Base-by-base conservation (phyloP, 2,888 invertebrate species). In the Lithophane semibrunnea region DNA sequence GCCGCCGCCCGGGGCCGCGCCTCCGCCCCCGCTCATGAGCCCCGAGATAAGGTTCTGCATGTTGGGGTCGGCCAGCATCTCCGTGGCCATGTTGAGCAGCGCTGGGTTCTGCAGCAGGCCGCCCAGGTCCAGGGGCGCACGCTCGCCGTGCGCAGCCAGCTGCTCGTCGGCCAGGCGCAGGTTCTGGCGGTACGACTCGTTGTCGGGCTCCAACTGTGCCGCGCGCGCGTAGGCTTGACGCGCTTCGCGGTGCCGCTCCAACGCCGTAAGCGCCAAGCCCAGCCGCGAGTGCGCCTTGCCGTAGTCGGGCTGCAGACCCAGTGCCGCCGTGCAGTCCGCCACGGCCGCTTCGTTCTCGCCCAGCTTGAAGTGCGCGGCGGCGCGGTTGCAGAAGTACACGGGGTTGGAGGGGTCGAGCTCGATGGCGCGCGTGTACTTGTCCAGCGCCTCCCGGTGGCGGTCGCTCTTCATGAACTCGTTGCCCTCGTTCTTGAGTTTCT, bases 311-410 rank as follows among this genome's bases (percentile, higher is more conserved):
- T 99, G 99, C 87, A 99, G 97, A 54, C 97, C 97, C 74, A 99
- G 97, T 9, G 99, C 99, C 65, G 98, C 98, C 89, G 98, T 98
- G 93, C 99, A 99, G 95, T 99, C 99, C 73, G 98, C 97, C 73
- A 99, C 98, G 18, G 99, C 99, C 80, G 97, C 97, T 76, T 98
- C 97, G 91, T 99, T 98, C 90, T 98, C 98, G 69, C 98, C 98
- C 85, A 99, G 95, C 92, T 99, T 99, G 92, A 98, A 99, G 93
- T 98, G 98, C 0, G 99, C 99, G 2, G 99, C 99, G 66, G 99
- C 99, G 86, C 99, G 98, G 93, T 99, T 99, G 94, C 99, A 99
- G 94, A 98, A 99, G 95, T 98, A 99, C 52, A 99, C 99, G 0
- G 99, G 98, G 96, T 99, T 99, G 82, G 97, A 97, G 44, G 98